phyloP scores from a whole-genome alignment of 2,888 invertebrate species.

The Platynereis dumerilii region DNA sequence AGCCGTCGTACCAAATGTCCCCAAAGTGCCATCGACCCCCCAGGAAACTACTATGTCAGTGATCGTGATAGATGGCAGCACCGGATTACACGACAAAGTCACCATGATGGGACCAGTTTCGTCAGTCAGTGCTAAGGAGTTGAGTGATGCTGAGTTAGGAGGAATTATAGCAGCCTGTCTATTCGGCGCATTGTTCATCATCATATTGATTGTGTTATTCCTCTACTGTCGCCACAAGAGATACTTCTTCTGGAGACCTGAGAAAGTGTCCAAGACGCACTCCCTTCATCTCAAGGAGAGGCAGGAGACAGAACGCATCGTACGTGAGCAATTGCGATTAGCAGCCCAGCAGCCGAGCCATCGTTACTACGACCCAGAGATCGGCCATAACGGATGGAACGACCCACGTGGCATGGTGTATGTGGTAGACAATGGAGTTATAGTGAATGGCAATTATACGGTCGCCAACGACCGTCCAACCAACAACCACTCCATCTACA shows the following conservation, averaged over 20 bases:
- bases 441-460: too few relatives aligned
- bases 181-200: constrained; percentile 9
- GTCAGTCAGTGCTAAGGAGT: background rate
- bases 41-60: background rate
- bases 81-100: background rate
- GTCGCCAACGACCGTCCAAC: too few relatives aligned
- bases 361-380: too few relatives aligned
- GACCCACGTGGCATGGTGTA: too few relatives aligned
- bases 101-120: background rate
- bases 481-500: too few relatives aligned
- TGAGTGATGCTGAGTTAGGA: background rate
- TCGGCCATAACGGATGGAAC: too few relatives aligned
- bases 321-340: too few relatives aligned
- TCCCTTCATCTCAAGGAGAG: constrained; percentile 2
- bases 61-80: constrained; percentile 2
- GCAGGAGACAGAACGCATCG: too few relatives aligned
- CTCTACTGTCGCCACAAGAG: constrained; percentile 21
- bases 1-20: too few relatives aligned
- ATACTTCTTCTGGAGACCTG: constrained; percentile 22
- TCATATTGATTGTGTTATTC: constrained; percentile 5
- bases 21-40: background rate
- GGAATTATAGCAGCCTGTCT: constrained; percentile 15
- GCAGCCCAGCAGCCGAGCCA: too few relatives aligned
- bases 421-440: too few relatives aligned
- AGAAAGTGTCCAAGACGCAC: background rate